These are phyloP conservation scores for Chloromyia formosa DNA, from an alignment of 2,888 invertebrate species.

Conservation along the genomic window DNA sequence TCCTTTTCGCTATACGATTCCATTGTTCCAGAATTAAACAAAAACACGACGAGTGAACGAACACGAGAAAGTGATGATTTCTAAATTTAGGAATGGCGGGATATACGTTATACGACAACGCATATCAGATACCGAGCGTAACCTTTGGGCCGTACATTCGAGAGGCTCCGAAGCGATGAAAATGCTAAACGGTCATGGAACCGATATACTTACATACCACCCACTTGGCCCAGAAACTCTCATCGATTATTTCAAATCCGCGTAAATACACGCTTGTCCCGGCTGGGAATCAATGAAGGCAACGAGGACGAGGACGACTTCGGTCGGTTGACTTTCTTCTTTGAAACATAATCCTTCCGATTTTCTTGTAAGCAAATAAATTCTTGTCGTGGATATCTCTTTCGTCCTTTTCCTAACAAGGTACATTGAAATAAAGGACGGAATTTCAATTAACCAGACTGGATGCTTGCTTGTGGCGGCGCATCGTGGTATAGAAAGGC, in stretches of 20 bases:
- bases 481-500: neutral
- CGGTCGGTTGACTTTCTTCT: conserved; percentile 13
- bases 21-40: conserved; percentile 28
- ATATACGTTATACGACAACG: conserved; percentile 1
- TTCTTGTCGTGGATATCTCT: conserved; percentile 29
- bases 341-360: conserved; percentile 17
- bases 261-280: conserved; percentile 6
- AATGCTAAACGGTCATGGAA: neutral
- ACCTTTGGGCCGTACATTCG: neutral
- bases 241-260: conserved; percentile 24
- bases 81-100: conserved; percentile 22
- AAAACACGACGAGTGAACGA: conserved; percentile 7
- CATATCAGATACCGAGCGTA: neutral
- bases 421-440: conserved; percentile 4
- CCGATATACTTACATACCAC: too few relatives aligned
- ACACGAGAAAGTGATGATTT: conserved; percentile 32
- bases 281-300: neutral
- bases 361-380: conserved; percentile 28
- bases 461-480: neutral
- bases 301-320: neutral
- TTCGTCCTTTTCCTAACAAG: conserved; percentile 15
- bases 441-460: conserved; percentile 30
- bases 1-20: neutral
- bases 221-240: conserved; percentile 6
- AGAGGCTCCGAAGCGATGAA: neutral